These are phyloP conservation scores for Limnephilus rhombicus DNA, from an alignment of 2,888 invertebrate species.

Conservation along the genomic window DNA sequence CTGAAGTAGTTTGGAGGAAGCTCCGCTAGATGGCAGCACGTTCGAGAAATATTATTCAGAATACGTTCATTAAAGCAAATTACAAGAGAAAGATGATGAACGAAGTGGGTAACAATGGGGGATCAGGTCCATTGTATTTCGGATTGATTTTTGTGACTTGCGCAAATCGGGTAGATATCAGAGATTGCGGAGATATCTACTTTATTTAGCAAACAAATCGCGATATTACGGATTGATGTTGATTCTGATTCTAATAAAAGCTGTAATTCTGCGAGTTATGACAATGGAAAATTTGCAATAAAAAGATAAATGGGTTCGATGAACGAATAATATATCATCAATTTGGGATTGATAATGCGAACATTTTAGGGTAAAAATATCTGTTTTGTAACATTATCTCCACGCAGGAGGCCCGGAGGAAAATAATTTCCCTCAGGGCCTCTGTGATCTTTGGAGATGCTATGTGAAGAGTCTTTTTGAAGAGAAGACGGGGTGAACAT, in stretches of 20 bases:
- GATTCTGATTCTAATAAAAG: background rate
- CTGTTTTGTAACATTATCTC: too few species aligned
- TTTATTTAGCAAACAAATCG: background rate
- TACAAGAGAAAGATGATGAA: conserved; percentile 20
- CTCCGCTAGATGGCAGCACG: conserved; percentile 15
- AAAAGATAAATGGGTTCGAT: background rate
- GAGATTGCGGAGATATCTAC: background rate
- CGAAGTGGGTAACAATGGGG: conserved; percentile 23
- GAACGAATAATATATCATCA: background rate
- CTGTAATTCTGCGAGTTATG: background rate
- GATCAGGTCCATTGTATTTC: conserved; percentile 15
- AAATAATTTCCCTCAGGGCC: too few species aligned
- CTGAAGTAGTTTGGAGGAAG: background rate
- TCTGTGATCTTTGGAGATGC: too few species aligned
- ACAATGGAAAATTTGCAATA: background rate
- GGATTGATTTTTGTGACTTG: conserved; percentile 46
- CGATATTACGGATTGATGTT: background rate
- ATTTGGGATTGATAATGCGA: background rate
- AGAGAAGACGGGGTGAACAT: too few species aligned
- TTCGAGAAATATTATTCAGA: conserved; percentile 6
- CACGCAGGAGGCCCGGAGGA: too few species aligned
- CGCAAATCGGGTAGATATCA: background rate
- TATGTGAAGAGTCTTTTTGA: too few species aligned
- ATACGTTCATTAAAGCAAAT: conserved; percentile 15
- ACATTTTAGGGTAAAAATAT: background rate